Conservation (phyloP, 2,113 vertebrate species). For the Riparia riparia region DNA sequence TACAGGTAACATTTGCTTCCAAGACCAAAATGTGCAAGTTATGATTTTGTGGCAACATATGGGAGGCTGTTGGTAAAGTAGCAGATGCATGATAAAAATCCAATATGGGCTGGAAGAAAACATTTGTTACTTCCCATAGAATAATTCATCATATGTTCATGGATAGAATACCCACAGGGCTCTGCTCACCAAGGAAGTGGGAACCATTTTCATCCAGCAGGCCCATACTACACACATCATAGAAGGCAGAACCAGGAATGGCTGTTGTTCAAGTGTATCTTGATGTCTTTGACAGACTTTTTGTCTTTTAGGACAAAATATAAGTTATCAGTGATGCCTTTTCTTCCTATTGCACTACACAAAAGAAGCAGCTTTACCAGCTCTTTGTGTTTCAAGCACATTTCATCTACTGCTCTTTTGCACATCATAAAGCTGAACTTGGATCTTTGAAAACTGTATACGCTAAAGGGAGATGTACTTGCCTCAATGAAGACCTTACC, state of each 20-base stretch:
- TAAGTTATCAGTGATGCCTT: neutral
- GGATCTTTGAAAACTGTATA: neutral
- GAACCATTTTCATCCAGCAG: neutral
- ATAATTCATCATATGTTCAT: neutral
- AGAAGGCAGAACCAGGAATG: neutral
- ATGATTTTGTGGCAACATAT: neutral
- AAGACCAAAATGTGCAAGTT: constrained; percentile 25
- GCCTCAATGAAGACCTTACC: neutral
- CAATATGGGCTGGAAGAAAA: constrained; percentile 17
- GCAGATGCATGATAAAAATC: constrained; percentile 48
- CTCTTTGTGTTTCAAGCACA: neutral
- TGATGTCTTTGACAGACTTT: neutral
- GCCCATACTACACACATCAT: neutral
- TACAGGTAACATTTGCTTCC: constrained; percentile 9
- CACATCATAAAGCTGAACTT: neutral
- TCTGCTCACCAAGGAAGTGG: neutral
- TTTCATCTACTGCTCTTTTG: neutral
- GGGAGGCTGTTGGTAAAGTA: constrained; percentile 25
- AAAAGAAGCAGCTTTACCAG: neutral
- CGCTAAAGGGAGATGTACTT: neutral
- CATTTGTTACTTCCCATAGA: constrained; percentile 39
- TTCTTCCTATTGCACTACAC: neutral
- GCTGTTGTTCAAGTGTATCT: neutral
- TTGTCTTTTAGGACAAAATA: neutral
- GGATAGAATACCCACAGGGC: neutral